phyloP scores from a whole-genome alignment of 2,797 vertebrate genomes.

The Centroberyx gerrardi region DNA sequence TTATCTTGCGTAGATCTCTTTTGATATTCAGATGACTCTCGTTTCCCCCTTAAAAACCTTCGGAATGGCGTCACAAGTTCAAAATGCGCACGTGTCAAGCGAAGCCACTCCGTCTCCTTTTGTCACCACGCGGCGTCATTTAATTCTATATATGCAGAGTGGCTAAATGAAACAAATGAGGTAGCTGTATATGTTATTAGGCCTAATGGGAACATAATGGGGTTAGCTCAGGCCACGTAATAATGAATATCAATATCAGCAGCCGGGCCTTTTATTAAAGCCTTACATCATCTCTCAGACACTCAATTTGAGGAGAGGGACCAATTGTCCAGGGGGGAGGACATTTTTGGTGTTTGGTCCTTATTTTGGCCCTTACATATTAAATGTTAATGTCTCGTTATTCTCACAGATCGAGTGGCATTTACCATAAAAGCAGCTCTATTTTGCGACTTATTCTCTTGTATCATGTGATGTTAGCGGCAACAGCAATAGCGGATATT shows the following conservation, averaged over 20 bases:
- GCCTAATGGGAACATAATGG: slow-evolving; percentile 87
- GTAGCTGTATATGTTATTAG: slow-evolving; percentile 81
- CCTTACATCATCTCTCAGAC: slow-evolving; percentile 86
- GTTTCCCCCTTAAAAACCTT: slow-evolving; percentile 24
- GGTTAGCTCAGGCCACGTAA: slow-evolving; percentile 80
- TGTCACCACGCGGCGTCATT: slow-evolving; percentile 70
- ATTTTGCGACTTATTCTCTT: background rate
- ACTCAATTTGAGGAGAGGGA: slow-evolving; percentile 69
- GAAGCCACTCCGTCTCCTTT: slow-evolving; percentile 61
- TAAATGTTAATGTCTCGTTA: slow-evolving; percentile 14
- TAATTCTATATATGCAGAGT: slow-evolving; percentile 77
- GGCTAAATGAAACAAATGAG: slow-evolving; percentile 88
- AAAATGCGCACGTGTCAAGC: slow-evolving; percentile 29
- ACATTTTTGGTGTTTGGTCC: slow-evolving; percentile 17
- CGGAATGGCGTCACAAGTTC: background rate
- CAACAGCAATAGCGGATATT: slow-evolving; percentile 35
- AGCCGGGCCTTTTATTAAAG: slow-evolving; percentile 86
- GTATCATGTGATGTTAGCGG: slow-evolving; percentile 11
- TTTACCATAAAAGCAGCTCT: background rate
- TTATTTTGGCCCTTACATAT: slow-evolving; percentile 31
- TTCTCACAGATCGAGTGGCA: background rate
- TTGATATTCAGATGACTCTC: slow-evolving; percentile 60
- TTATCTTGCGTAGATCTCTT: slow-evolving; percentile 58
- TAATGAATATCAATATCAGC: slow-evolving; percentile 88
- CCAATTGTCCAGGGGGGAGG: slow-evolving; percentile 47